A percentile compares a stretch with the other conserved stretches of the same genome.
Evolutionary conservation across 2,113 vertebrate genomes (phyloP).

Genomic region (Grallaria varia): DNA sequence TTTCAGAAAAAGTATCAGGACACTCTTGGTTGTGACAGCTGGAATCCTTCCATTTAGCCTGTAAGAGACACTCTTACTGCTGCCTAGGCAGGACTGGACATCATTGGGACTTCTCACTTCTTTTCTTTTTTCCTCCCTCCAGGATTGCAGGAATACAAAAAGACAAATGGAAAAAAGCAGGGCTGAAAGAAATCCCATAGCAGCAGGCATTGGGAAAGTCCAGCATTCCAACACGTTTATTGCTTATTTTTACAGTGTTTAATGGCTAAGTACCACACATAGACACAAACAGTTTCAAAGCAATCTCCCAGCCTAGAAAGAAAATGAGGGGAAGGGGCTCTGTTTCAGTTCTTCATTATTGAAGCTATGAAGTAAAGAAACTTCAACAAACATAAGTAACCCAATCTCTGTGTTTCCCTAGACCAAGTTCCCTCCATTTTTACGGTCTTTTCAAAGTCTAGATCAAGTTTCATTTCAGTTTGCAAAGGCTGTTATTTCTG

Average conservation of each 20-base stretch:
- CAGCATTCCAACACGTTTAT: slow-evolving; percentile 47
- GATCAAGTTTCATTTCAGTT: slow-evolving; percentile 40
- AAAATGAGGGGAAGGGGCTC: slow-evolving; percentile 39
- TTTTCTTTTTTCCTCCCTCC: not conserved
- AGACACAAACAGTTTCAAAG: slow-evolving; percentile 25
- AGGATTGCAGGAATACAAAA: not conserved
- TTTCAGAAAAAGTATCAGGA: not conserved
- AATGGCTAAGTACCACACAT: slow-evolving; percentile 14
- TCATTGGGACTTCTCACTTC: not conserved
- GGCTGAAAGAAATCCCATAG: slow-evolving; percentile 16
- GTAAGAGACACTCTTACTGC: not conserved
- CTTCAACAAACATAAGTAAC: slow-evolving; percentile 66
- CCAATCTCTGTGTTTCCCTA: slow-evolving; percentile 10
- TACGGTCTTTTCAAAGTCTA: not conserved
- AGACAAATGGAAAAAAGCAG: not conserved
- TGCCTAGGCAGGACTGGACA: not conserved
- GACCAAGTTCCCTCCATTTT: not conserved
- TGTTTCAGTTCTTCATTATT: slow-evolving; percentile 48
- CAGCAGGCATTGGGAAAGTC: not conserved
- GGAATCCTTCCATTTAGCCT: not conserved
- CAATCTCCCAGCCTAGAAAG: not conserved
- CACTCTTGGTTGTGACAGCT: not conserved
- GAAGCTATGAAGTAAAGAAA: slow-evolving; percentile 46
- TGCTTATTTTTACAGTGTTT: slow-evolving; percentile 49
- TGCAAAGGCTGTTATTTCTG: slow-evolving; percentile 22